Evolutionary conservation across 1,140 invertebrate species (phyloP).

Genomic region (Drosophila sproati): DNA sequence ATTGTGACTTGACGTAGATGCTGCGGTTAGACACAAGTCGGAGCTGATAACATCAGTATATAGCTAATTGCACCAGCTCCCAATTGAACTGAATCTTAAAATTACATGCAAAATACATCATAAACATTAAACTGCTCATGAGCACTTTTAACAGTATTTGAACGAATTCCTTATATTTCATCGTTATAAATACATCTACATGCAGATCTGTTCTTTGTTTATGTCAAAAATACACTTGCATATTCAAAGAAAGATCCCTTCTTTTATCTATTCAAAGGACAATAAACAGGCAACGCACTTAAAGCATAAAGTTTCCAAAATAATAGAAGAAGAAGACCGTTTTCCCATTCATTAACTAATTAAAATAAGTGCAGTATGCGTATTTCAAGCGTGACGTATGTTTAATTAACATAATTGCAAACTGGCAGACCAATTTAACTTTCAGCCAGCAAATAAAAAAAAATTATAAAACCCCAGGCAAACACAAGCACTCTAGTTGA

Average conservation of each 20-base stretch:
- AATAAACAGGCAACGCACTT: not conserved
- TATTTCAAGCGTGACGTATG: constrained; percentile 29
- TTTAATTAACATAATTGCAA: constrained; percentile 66
- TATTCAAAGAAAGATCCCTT: not conserved
- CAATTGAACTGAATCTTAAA: too few relatives aligned
- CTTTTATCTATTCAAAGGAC: not conserved
- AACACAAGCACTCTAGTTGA: constrained; percentile 39
- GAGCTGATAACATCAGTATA: too few relatives aligned
- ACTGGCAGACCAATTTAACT: constrained; percentile 61
- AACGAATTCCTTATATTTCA: too few relatives aligned
- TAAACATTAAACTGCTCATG: too few relatives aligned
- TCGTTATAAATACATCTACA: too few relatives aligned
- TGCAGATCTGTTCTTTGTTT: too few relatives aligned
- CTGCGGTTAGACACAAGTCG: too few relatives aligned
- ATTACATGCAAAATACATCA: too few relatives aligned
- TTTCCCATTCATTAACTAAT: constrained; percentile 37
- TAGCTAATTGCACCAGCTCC: too few relatives aligned
- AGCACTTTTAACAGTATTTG: too few relatives aligned
- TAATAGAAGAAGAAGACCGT: not conserved
- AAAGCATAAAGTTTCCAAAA: constrained; percentile 5
- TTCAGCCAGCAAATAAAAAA: constrained; percentile 22
- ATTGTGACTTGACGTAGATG: too few relatives aligned
- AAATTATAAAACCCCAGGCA: constrained; percentile 32
- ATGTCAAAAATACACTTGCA: too few relatives aligned
- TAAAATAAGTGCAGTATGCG: constrained; percentile 25